Evolutionary conservation across 2,797 vertebrate genomes (phyloP).

Genomic region (Cirrhinus mrigala): DNA sequence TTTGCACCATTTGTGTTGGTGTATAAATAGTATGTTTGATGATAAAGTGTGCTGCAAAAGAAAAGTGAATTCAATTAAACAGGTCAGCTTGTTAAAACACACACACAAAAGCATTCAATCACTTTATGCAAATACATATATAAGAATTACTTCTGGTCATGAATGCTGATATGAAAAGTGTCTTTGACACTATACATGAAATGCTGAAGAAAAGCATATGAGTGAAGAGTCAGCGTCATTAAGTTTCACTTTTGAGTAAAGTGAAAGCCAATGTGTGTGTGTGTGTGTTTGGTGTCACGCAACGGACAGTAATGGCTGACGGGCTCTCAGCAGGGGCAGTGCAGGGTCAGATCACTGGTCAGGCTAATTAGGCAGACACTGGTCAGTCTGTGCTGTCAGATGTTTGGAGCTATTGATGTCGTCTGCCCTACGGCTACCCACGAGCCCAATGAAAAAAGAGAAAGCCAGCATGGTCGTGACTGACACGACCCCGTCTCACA

Average conservation of each 20-base stretch:
- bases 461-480: conserved; percentile 34
- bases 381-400: conserved; percentile 70
- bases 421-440: conserved; percentile 62
- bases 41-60: neutral
- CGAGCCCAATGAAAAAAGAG: conserved; percentile 36
- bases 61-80: neutral
- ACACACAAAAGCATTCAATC: neutral
- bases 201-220: neutral
- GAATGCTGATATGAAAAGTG: neutral
- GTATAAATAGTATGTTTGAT: neutral
- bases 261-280: conserved; percentile 3
- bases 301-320: conserved; percentile 43
- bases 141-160: neutral
- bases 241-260: neutral
- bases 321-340: conserved; percentile 40
- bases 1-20: neutral
- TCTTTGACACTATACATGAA: neutral
- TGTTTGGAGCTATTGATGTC: conserved; percentile 62
- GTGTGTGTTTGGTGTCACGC: conserved; percentile 30
- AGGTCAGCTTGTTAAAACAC: neutral
- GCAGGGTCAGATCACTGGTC: conserved; percentile 64
- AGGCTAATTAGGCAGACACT: conserved; percentile 74
- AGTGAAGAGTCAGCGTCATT: neutral
- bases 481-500: conserved; percentile 50
- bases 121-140: neutral